A percentile compares a stretch with the other conserved stretches of the same genome.
These are phyloP conservation scores for Brachyrhaphis roseni DNA, from an alignment of 2,797 vertebrate species.

Conservation along the genomic window DNA sequence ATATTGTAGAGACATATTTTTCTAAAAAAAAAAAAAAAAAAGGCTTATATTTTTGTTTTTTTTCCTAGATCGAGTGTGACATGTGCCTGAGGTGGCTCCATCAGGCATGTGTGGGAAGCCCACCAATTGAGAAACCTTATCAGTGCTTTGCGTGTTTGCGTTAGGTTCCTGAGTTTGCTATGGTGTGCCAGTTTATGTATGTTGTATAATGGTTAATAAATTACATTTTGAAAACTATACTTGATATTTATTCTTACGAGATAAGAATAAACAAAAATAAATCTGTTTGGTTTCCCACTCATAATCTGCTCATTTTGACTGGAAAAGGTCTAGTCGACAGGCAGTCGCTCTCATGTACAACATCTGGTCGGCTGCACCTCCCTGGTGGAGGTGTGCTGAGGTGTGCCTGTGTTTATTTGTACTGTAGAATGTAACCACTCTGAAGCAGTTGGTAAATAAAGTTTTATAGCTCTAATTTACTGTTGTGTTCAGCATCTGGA, in stretches of 20 bases:
- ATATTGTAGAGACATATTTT: constrained; percentile 74
- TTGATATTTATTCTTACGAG: no score
- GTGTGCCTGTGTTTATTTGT: constrained; percentile 12
- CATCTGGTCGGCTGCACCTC: background rate
- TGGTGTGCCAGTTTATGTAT: no score
- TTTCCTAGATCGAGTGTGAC: no score
- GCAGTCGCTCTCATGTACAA: background rate
- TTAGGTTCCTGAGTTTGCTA: no score
- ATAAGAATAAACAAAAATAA: background rate
- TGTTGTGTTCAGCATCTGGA: background rate
- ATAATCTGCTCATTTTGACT: background rate
- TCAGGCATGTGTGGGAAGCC: no score
- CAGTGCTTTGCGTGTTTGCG: no score
- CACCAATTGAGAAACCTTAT: no score
- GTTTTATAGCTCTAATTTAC: constrained; percentile 10
- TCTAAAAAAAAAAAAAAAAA: constrained; percentile 76
- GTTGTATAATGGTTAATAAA: no score
- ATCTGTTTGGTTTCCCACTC: background rate
- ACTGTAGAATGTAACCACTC: background rate
- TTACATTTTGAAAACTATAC: no score
- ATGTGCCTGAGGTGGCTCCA: no score
- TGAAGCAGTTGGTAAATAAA: constrained; percentile 6
- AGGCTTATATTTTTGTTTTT: constrained; percentile 3
- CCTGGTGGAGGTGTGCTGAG: constrained; percentile 6
- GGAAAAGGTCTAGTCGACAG: background rate